Evolutionary conservation across 2,113 vertebrate genomes (phyloP), one percentile per base, ranked within the genome.

Genomic region (Myiozetetes cayanensis): DNA sequence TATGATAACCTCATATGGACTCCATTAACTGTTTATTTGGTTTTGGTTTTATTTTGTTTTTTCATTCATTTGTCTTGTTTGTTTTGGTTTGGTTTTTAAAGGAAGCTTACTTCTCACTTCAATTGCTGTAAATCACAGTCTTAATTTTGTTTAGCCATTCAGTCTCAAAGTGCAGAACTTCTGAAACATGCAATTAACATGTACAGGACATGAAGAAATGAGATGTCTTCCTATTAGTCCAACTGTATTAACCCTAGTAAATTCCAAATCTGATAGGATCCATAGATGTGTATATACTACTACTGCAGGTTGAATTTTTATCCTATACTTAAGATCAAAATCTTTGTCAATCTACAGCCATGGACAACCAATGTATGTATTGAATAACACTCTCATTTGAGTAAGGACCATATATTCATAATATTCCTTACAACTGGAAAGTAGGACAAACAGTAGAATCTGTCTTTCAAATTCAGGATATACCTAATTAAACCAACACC

Each of bases 1-100:
- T 63, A 44, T 25, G 7, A 65, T 7, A 0, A 2, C 0, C 6
- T 49, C 41, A 16, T 4, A 37, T 7, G 31, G 33, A 68, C 56
- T 67, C 16, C 4, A 43, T 3, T 63, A 27, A 21, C 7, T 59
- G 2, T 49, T 62, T 37, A 5, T 4, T 46, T 74, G 6, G 3
- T 25, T 59, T 62, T 23, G 5, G 14, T 30, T n/a, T 71, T n/a
- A 12, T 46, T 30, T 41, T 61, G 55, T 4, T 21, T n/a, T 56
- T 56, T 56, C 21, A 31, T 20, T 53, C 9, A 19, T 21, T 33
- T 22, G 20, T 9, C 33, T 55, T 18, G 17, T 55, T 55, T 55
- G 18, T 30, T 22, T 56, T 50, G 47, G 3, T 20, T 47, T 55
- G 12, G 4, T 59, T 79, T 77, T 59, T 4, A 24, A 14, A 49